Conservation (phyloP, 2,888 invertebrate genomes). For the Pinctada fucata region DNA sequence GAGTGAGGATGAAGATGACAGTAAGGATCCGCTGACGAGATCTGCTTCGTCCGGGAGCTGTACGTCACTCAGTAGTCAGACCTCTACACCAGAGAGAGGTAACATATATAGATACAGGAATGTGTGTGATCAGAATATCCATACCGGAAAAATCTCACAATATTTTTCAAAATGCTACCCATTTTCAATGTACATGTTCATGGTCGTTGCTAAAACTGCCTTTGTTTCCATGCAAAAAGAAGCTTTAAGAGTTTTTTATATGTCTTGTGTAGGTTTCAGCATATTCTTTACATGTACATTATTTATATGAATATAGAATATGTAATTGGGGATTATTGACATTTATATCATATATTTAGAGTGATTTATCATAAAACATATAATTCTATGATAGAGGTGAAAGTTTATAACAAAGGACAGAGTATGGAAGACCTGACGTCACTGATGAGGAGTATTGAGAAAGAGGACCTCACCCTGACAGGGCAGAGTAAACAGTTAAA, state of each 20-base stretch:
- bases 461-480: slow-evolving; percentile 60
- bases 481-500: slow-evolving; percentile 60
- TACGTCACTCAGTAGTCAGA: slow-evolving; percentile 39
- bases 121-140: slow-evolving; percentile 14
- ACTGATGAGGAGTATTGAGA: slow-evolving; percentile 56
- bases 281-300: no score
- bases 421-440: slow-evolving; percentile 59
- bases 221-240: no score
- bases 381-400: no score
- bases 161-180: no score
- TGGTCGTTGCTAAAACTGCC: no score
- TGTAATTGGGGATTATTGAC: no score
- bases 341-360: no score
- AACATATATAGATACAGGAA: slow-evolving; percentile 4
- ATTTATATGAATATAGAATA: no score
- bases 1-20: slow-evolving; percentile 62
- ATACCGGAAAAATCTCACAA: slow-evolving; percentile 1
- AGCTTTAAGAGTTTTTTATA: no score
- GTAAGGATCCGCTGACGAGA: background rate
- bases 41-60: slow-evolving; percentile 29
- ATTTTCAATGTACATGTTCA: no score
- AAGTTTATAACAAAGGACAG: slow-evolving; percentile 8
- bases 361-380: no score
- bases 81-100: slow-evolving; percentile 31
- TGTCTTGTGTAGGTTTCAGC: no score